Base-by-base conservation (phyloP, 1,140 invertebrate genomes). In the Calycopis cecrops region DNA sequence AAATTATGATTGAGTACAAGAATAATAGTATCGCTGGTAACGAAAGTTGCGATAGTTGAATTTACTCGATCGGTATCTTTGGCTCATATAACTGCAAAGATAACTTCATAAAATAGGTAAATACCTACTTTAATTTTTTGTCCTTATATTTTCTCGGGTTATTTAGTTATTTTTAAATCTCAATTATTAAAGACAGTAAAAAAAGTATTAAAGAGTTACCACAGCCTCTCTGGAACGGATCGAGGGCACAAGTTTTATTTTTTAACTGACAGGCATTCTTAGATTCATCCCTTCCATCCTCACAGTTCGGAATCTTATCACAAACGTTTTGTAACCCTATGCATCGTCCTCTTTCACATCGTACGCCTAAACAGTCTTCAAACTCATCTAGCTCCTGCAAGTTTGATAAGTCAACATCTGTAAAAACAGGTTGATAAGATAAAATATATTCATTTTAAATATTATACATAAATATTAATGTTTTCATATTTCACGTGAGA, bases 301-400 rank as follows among this genome's bases (percentile, higher is more conserved):
- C 88, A 81, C 96, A 97, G 62, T 97, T 90, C 0, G 68, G 69
- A 42, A 91, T 79, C 0, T 92, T 92, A 72, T 97, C 90, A 70
- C 95, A 96, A 21, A 94, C 81, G 50, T 90, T 85, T 6, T 83
- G 54, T 38, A 88, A 79, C 0, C 89, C 64, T 17, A 96, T 67
- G 76, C 95, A 97, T 44, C 90, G 72, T 0, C 95, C 95, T 35
- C 92, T 81, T 16, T 86, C 74, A 79, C 95, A 97, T 51, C 92
- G 85, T n/a, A 89, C 68, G 0, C 92, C 91, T 4, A 81, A 47
- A 63, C 93, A 94, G 7, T 57, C 44, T 16, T 74, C 63, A 10
- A 52, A 42, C 35, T 48, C 9, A 12, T 63, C 55, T 44, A 59
- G 64, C 58, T 28, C 64, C 59, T 44, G 59, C 60, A 40, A 54